Base-by-base conservation (phyloP, 2,888 invertebrate genomes). In the Protonemura montana region DNA sequence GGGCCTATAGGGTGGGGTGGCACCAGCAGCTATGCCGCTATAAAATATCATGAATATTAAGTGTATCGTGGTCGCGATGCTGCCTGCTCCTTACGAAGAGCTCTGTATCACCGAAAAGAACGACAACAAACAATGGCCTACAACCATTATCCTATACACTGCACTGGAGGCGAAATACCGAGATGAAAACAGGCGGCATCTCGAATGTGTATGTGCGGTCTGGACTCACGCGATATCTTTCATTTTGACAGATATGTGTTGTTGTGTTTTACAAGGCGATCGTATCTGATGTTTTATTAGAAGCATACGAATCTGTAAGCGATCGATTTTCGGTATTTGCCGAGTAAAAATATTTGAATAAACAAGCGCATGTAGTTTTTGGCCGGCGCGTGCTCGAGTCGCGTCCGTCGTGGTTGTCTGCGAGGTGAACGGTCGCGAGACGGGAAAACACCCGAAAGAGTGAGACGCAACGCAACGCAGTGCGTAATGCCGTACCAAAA, bases 31-130 rank as follows among this genome's bases (percentile, higher is more conserved):
- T 28, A 10, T 78, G 78, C 78, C 59, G 25, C 28, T 26, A 59
- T 27, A 27, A 78, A 27, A 78, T 78, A 78, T 78, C 78, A 78
- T 78, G 78, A 78, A 78, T 78, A 78, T 78, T 78, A 78, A 78
- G 78, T 78, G 28, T 25, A 78, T 78, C 26, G 59, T 21, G 2
- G 59, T 59, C 78, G 5, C 0, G 78, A 7, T 13, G 77, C 26
- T 77, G 5, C 13, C 78, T 78, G 78, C 26, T 78, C 26, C 28
- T 25, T 5, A 59, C 59, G 59, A 59, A 59, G n/a, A n/a, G 6
- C 59, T 21, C 59, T 10, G 59, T 16, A 27, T 78, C 26, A 21
- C 26, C 28, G 26, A 78, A 27, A 27, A 78, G 78, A 78, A 5
- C n/a, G 78, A 78, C 78, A 78, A 78, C 78, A 78, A 78, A 78